These are phyloP conservation scores for Ptycholaimellus sp. DNA, from an alignment of 2,888 invertebrate genomes.

Conservation along the genomic window DNA sequence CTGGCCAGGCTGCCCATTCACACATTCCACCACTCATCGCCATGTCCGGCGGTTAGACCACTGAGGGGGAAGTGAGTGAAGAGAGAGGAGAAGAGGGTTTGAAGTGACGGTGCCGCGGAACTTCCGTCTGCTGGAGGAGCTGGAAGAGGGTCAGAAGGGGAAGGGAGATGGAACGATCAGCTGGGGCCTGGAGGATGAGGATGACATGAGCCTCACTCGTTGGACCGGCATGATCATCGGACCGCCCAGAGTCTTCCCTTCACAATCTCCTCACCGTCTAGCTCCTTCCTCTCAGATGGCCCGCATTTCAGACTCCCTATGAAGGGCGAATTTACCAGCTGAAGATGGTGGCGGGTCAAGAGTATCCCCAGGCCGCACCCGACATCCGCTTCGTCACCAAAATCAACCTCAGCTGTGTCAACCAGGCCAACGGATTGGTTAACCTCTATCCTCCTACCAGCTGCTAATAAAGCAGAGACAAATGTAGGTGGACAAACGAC, in stretches of 20 bases:
- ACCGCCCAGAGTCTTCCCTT: slow-evolving; percentile 84
- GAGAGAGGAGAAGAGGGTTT: no score
- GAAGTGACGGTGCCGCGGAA: slow-evolving; percentile 75
- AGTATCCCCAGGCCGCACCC: slow-evolving; percentile 89
- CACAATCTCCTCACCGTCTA: no score
- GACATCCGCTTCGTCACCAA: slow-evolving; percentile 80
- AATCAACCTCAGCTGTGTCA: slow-evolving; percentile 94
- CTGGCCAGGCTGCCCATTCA: no score
- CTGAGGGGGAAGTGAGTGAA: no score
- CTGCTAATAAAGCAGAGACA: slow-evolving; percentile 1
- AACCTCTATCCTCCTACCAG: slow-evolving; percentile 28
- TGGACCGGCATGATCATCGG: slow-evolving; percentile 97
- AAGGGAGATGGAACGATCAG: slow-evolving; percentile 95
- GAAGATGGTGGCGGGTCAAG: slow-evolving; percentile 80
- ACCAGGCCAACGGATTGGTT: slow-evolving; percentile 78
- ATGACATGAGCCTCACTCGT: slow-evolving; percentile 89
- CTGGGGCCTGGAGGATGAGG: slow-evolving; percentile 95
- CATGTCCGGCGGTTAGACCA: no score
- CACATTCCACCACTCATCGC: no score
- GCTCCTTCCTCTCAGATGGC: no score
- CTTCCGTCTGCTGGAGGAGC: slow-evolving; percentile 87
- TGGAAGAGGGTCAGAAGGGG: slow-evolving; percentile 96
- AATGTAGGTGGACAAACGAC: slow-evolving; percentile 64
- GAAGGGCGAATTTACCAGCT: slow-evolving; percentile 97
- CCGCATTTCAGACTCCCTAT: slow-evolving; percentile 74